Percentiles rank a stretch among this genome's conserved stretches.
These are phyloP conservation scores for Sternarchorhynchus goeldii DNA, from an alignment of 2,797 vertebrate species.

Conservation along the genomic window DNA sequence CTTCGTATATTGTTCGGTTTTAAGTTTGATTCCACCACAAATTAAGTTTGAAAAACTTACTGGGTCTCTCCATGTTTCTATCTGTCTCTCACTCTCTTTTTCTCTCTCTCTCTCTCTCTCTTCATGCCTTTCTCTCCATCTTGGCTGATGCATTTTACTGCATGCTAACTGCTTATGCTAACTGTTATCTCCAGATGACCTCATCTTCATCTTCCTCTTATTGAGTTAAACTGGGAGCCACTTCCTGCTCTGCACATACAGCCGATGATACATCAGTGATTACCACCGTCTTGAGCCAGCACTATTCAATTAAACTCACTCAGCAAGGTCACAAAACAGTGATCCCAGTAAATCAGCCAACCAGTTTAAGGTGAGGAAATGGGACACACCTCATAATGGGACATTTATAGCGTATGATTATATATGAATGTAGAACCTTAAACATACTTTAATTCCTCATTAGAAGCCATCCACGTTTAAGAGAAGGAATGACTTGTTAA, in stretches of 20 bases:
- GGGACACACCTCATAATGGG: conserved; percentile 7
- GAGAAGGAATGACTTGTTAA: conserved; percentile 10
- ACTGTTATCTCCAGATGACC: conserved; percentile 61
- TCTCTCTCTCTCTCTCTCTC: not conserved
- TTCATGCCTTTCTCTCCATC: conserved; percentile 7
- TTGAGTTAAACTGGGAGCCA: conserved; percentile 37
- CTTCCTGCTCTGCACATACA: conserved; percentile 43
- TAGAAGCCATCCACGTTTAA: conserved; percentile 1
- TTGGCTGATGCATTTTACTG: not conserved
- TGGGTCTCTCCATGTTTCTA: no score
- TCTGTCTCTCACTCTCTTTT: not conserved
- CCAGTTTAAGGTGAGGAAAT: conserved; percentile 31
- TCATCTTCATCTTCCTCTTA: conserved; percentile 49
- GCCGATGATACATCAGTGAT: conserved; percentile 46
- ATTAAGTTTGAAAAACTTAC: no score
- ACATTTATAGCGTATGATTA: conserved; percentile 22
- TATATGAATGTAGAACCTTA: not conserved
- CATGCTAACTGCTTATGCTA: conserved; percentile 2
- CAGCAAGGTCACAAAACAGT: conserved; percentile 37
- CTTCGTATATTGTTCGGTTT: no score
- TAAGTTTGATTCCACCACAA: no score
- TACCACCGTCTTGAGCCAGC: conserved; percentile 39
- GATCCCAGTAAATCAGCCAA: conserved; percentile 38
- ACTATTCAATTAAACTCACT: conserved; percentile 51
- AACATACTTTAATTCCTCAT: conserved; percentile 23